Evolutionary conservation across 2,797 vertebrate species (phyloP), one percentile per base, ranked within the genome.

Genomic region (Dendrocincla fuliginosa): DNA sequence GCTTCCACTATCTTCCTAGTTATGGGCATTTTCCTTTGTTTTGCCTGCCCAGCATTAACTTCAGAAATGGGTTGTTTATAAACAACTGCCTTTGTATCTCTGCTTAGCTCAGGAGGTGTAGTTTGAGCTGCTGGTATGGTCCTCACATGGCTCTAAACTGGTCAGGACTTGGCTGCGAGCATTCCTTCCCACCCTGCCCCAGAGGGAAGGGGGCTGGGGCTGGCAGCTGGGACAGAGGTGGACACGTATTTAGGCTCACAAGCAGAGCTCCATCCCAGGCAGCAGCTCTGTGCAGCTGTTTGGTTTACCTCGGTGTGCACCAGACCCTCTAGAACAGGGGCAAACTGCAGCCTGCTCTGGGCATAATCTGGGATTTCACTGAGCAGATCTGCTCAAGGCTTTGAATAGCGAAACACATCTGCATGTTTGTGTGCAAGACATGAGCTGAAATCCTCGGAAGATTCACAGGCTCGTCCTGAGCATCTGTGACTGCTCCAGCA

Each of bases 401-500:
- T 76, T 11, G 13, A 37, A 52, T 28, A 41, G 25, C 3, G 8
- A 69, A 93, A 57, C 42, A 37, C 13, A 0, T 32, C 52, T 49
- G 39, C 37, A 4, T 5, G n/a, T 53, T 69, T 50, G 28, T 3
- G 10, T 35, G 76, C 25, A 9, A 83, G 60, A 11, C 50, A 10
- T 0, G 4, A 81, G 3, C 73, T 47, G 55, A 42, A 88, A 71
- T 37, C 49, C 69, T 77, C 2, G 4, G 46, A 16, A 1, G 0
- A 57, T 61, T 74, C 47, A 28, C 0, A 0, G 55, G 28, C 57
- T 92, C 3, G 0, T 78, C 87, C 42, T 80, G 70, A 0, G 0
- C 44, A 24, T 16, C 60, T 14, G 18, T 52, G 57, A 39, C 39
- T 63, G 32, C 64, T 90, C 32, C 28, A 37, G 77, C 61, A 81